Evolutionary conservation across 2,888 invertebrate genomes (phyloP), one percentile per base, ranked within the genome.

Genomic region (Caenorhabditis sinica): DNA sequence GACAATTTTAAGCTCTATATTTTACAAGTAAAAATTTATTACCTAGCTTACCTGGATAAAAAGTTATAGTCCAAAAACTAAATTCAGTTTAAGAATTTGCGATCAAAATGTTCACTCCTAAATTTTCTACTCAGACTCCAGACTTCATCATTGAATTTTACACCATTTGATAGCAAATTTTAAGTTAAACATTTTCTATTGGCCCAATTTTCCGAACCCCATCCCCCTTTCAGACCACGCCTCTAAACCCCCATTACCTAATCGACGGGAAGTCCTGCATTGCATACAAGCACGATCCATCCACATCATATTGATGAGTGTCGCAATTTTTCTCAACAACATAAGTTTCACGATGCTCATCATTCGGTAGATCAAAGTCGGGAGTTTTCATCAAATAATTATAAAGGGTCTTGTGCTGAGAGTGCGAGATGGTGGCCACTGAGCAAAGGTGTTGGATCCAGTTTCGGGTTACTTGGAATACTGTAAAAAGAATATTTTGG

Each of bases 231-330:
- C 51, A 40, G 13, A 13, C 13, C 13, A 33, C 33, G 33, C 13
- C 45, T 15, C n/a, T 15, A 51, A 51, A 51, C n/a, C 20, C 20
- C 20, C 28, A 53, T 28, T 17, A 83, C 80, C 81, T 36, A 9
- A 85, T 85, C 30, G 61, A n/a, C 11, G 85, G 77, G 33, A 81
- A 85, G 28, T 72, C 73, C 30, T 85, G 81, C 85, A 85, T 85
- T 1, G 66, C 81, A 49, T 80, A 81, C 28, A 85, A 45, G 65
- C 85, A 85, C 11, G 68, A 58, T 49, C 85, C 85, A 66, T 85
- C 85, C 25, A 82, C 68, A 51, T 85, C 85, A 40, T 77, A 85
- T 5, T 69, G 60, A 8, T 65, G 13, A 0, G 76, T 82, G 17
- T 77, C 66, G 30, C 85, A 85, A 33, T 82, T 69, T 13, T 43